Evolutionary conservation across 2,797 vertebrate species (phyloP).

Genomic region (Lepidocolaptes lacrymiger): DNA sequence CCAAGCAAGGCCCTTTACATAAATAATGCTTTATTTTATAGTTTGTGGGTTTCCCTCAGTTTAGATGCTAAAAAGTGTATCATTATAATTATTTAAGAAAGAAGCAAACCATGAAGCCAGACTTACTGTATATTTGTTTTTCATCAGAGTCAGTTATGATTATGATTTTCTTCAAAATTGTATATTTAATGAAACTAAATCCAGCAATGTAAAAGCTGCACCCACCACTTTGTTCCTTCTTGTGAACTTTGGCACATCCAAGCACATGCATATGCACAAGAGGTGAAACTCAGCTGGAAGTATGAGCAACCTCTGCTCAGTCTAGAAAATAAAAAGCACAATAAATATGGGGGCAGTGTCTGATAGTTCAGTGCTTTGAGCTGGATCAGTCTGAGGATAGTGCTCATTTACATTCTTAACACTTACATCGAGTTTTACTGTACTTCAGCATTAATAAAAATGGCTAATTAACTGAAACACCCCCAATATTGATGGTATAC

Average conservation of each 20-base stretch:
- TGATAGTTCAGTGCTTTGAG: constrained; percentile 1
- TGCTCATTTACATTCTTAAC: constrained; percentile 60
- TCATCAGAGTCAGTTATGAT: neutral
- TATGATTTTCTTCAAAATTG: neutral
- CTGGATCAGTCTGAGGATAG: neutral
- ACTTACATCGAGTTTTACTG: constrained; percentile 41
- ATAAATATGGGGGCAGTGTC: constrained; percentile 7
- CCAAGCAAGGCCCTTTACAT: neutral
- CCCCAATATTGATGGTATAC: constrained; percentile 40
- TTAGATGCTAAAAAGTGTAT: neutral
- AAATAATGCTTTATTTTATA: neutral
- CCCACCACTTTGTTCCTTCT: neutral
- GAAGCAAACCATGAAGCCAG: rapidly evolving
- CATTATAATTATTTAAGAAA: neutral
- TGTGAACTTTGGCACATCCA: neutral
- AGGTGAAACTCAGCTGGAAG: neutral
- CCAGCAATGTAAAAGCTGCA: neutral
- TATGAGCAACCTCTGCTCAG: neutral
- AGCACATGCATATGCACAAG: neutral
- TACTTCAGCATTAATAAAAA: constrained; percentile 64
- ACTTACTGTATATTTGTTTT: neutral
- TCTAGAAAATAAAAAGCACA: neutral
- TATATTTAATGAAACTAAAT: neutral
- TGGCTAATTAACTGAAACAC: constrained; percentile 60
- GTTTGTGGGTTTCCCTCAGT: neutral